phyloP scores from a whole-genome alignment of 2,888 invertebrate species.

The Cephus rjabovi region DNA sequence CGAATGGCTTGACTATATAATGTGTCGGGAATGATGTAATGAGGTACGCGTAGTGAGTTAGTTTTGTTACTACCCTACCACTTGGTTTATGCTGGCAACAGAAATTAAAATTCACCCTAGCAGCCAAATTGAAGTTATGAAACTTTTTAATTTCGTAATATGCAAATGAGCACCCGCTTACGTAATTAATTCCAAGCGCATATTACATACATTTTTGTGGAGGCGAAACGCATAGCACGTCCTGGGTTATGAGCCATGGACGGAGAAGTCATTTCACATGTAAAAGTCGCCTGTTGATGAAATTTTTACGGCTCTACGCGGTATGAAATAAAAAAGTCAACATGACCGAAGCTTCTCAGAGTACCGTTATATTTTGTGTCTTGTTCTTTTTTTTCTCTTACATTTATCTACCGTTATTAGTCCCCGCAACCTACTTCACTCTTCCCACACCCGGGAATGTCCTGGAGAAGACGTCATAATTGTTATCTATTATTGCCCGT shows the following conservation, averaged over 20 bases:
- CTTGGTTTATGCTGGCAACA: constrained; percentile 11
- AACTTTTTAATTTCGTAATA: constrained; percentile 53
- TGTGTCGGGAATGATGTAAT: neutral
- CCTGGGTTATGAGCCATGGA: neutral
- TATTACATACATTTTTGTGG: constrained; percentile 37
- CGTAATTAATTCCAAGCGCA: constrained; percentile 52
- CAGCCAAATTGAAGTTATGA: constrained; percentile 45
- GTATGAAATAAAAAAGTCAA: constrained; percentile 3
- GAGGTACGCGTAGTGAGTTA: neutral
- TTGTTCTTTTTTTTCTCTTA: neutral
- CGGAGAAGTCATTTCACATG: constrained; percentile 4
- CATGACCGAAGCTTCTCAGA: constrained; percentile 1
- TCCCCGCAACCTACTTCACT: neutral
- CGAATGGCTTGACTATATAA: neutral
- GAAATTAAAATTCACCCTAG: constrained; percentile 49
- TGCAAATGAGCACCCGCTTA: constrained; percentile 47
- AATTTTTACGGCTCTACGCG: constrained; percentile 40
- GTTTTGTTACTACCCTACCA: neutral
- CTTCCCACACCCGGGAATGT: neutral
- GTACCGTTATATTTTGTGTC: neutral
- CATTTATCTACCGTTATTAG: neutral
- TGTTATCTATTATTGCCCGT: neutral
- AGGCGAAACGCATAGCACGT: constrained; percentile 6
- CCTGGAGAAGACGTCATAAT: neutral
- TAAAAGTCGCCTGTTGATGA: constrained; percentile 44